Conservation (phyloP, 2,113 vertebrate genomes). For the Tapirus terrestris region DNA sequence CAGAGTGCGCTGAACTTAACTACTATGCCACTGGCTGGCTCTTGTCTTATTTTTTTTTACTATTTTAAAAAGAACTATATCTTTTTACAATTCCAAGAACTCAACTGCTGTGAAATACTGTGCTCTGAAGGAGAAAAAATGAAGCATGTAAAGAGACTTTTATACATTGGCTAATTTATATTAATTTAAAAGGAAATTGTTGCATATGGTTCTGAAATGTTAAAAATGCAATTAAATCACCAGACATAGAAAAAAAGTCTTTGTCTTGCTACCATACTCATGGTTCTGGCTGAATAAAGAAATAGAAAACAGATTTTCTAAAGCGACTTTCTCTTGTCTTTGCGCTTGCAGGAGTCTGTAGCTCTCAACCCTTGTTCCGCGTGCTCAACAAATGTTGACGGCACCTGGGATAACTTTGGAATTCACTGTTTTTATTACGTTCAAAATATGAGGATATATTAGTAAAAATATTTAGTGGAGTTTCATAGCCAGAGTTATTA, state of each 20-base stretch:
- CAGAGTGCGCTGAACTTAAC: too few relatives aligned
- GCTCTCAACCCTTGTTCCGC: neutral
- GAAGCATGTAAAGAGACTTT: neutral
- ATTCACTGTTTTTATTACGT: constrained; percentile 22
- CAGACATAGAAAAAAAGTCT: neutral
- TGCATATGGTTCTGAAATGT: neutral
- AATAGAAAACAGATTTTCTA: neutral
- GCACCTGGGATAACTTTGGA: constrained; percentile 14
- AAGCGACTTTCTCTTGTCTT: constrained; percentile 1
- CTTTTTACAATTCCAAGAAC: constrained; percentile 42
- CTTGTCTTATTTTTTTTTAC: neutral
- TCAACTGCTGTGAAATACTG: constrained; percentile 18
- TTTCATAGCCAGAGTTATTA: constrained; percentile 43
- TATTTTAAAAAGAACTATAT: constrained; percentile 32
- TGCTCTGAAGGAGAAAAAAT: neutral
- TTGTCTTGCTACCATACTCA: constrained; percentile 9
- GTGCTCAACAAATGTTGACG: neutral
- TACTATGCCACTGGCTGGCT: too few relatives aligned
- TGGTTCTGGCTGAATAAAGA: constrained; percentile 5
- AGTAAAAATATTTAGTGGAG: neutral
- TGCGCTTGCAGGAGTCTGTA: neutral
- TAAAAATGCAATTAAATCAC: constrained; percentile 30
- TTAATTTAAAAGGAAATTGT: constrained; percentile 50
- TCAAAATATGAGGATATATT: constrained; percentile 1
- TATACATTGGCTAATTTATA: constrained; percentile 14